phyloP scores from a whole-genome alignment of 1,140 invertebrate species.

The Caenorhabditis brenneri region DNA sequence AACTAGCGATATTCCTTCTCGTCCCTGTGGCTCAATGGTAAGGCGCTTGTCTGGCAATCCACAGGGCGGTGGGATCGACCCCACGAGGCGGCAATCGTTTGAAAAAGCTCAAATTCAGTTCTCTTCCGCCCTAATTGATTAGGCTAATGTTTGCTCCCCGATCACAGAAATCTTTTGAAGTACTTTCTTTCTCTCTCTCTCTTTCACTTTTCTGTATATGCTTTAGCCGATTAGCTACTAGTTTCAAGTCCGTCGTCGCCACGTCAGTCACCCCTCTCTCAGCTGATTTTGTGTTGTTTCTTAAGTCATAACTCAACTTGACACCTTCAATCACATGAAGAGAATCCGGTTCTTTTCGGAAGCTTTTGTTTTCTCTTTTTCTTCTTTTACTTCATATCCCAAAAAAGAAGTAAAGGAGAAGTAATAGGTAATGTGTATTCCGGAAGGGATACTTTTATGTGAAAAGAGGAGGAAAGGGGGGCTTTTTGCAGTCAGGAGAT shows the following conservation, averaged over 20 bases:
- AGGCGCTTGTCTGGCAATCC: no score
- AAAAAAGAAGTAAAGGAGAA: not conserved
- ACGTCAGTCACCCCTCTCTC: not conserved
- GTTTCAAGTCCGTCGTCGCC: not conserved
- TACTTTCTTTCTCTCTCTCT: not conserved
- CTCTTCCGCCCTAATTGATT: no score
- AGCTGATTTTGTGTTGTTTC: not conserved
- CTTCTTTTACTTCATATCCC: not conserved
- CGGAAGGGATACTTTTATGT: not conserved
- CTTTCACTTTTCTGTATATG: no score
- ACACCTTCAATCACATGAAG: conserved; percentile 28
- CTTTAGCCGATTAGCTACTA: conserved; percentile 7
- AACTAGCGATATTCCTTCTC: no score
- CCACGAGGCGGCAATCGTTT: no score
- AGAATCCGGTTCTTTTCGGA: not conserved
- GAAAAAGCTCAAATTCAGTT: no score
- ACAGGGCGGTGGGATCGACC: no score
- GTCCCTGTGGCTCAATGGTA: no score
- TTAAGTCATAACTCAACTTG: conserved; percentile 28
- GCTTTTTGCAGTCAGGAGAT: no score
- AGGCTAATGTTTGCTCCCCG: not conserved
- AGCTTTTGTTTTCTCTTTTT: not conserved
- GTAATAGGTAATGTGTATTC: not conserved
- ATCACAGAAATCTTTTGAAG: conserved; percentile 24
- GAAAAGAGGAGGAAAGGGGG: no score